phyloP scores from a whole-genome alignment of 2,888 invertebrate species.

The Acleris emargana region DNA sequence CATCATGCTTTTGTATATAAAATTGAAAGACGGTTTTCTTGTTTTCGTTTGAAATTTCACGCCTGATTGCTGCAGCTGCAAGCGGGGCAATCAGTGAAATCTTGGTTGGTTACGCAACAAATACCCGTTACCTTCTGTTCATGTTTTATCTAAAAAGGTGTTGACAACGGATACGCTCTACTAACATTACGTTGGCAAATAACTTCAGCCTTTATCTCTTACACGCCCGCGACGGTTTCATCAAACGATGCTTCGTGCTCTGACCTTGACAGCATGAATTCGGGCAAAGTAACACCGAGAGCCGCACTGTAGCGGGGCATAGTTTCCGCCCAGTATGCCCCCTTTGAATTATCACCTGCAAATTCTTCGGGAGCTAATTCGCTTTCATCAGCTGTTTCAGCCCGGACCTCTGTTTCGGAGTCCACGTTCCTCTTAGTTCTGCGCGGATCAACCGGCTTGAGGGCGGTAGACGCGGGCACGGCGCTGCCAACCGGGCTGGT shows the following conservation, averaged over 20 bases:
- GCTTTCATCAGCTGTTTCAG: conserved; percentile 63
- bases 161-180: conserved; percentile 78
- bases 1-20: conserved; percentile 41
- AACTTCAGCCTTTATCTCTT: conserved; percentile 57
- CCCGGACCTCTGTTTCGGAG: conserved; percentile 59
- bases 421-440: conserved; percentile 69
- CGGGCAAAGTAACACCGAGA: conserved; percentile 86
- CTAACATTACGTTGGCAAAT: conserved; percentile 67
- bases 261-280: conserved; percentile 87
- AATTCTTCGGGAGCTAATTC: conserved; percentile 80
- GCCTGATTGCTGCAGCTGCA: conserved; percentile 37
- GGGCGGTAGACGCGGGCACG: conserved; percentile 41
- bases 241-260: conserved; percentile 88
- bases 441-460: conserved; percentile 41
- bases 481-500: conserved; percentile 53
- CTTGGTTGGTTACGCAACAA: conserved; percentile 72
- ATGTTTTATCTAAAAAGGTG: conserved; percentile 64
- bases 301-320: conserved; percentile 85
- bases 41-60: conserved; percentile 53
- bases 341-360: conserved; percentile 81
- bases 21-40: conserved; percentile 37
- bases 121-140: conserved; percentile 63
- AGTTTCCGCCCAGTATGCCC: conserved; percentile 87
- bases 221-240: conserved; percentile 76
- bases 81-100: conserved; percentile 61